A percentile compares a stretch with the other conserved stretches of the same genome.
Conservation (phyloP, 2,113 vertebrate genomes). For the Amia ocellicauda region DNA sequence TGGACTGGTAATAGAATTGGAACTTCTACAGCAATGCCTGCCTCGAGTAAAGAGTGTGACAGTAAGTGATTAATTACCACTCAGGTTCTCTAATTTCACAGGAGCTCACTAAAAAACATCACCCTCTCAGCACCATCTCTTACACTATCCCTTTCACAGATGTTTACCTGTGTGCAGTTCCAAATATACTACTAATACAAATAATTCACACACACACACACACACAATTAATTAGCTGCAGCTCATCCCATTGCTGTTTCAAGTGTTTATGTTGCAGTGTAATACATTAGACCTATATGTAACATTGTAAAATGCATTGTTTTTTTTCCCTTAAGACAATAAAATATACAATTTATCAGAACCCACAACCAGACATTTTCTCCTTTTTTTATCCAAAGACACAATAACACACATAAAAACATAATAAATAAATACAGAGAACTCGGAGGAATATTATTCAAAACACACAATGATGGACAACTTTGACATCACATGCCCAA, state of each 20-base stretch:
- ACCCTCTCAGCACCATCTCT: conserved; percentile 6
- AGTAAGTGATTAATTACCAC: conserved; percentile 66
- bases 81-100: conserved; percentile 35
- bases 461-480: too few species aligned
- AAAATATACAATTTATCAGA: conserved; percentile 10
- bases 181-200: too few species aligned
- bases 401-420: conserved; percentile 5
- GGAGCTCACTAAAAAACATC: conserved; percentile 23
- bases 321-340: conserved; percentile 10
- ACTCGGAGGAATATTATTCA: too few species aligned
- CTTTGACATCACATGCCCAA: too few species aligned
- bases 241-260: too few species aligned
- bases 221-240: too few species aligned
- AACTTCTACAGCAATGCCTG: conserved; percentile 56
- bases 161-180: too few species aligned
- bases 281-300: too few species aligned
- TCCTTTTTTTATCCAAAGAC: background rate
- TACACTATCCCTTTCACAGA: background rate
- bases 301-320: background rate
- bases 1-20: conserved; percentile 71
- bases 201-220: too few species aligned
- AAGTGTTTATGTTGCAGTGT: too few species aligned
- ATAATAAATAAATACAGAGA: too few species aligned
- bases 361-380: background rate
- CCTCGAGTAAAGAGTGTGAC: conserved; percentile 54